Evolutionary conservation across 2,113 vertebrate species (phyloP).

Genomic region (Redunca redunca): DNA sequence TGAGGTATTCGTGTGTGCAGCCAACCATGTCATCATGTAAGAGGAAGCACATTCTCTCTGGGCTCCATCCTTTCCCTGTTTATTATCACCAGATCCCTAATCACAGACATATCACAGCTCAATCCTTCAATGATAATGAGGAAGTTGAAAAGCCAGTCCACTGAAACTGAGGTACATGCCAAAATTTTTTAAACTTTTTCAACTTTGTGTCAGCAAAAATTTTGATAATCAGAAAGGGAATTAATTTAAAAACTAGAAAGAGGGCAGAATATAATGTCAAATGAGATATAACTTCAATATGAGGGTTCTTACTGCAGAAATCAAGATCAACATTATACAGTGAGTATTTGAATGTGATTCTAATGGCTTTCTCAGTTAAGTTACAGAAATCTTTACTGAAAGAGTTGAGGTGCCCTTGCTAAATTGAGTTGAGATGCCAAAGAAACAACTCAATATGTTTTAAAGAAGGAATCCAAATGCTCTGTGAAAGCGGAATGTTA

Average conservation of each 20-base stretch:
- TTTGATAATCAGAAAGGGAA: not conserved
- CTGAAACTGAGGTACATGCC: not conserved
- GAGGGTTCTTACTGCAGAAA: not conserved
- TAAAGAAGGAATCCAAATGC: not conserved
- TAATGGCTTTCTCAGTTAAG: not conserved
- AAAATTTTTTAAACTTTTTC: not conserved
- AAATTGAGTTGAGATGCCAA: not conserved
- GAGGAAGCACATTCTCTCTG: not conserved
- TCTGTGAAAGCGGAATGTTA: not conserved
- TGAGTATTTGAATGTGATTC: not conserved
- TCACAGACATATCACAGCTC: not conserved
- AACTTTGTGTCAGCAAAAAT: not conserved
- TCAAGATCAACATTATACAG: not conserved
- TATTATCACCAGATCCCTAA: not conserved
- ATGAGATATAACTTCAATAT: not conserved
- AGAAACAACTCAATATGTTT: not conserved
- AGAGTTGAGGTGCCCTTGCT: not conserved
- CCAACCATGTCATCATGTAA: not conserved
- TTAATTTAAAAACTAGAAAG: not conserved
- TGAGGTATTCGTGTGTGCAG: not conserved
- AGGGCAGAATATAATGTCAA: not conserved
- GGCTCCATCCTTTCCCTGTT: not conserved
- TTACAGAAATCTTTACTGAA: not conserved
- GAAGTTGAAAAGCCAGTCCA: not conserved
- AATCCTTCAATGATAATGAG: not conserved